A percentile compares a stretch with the other conserved stretches of the same genome.
phyloP scores from a whole-genome alignment of 2,888 invertebrate species.

The Nyleta sp. region DNA sequence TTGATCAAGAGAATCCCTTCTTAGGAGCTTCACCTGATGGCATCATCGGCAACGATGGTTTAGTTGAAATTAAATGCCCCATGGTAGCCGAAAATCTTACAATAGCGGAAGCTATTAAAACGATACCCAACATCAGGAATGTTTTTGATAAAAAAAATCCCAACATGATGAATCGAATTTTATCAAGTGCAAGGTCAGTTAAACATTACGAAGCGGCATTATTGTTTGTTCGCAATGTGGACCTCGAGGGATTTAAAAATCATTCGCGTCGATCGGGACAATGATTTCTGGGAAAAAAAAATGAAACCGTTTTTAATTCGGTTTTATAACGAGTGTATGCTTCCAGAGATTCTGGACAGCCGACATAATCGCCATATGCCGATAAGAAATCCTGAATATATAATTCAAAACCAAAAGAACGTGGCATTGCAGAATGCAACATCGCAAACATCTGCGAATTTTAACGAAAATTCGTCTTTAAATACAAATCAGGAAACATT shows the following conservation, averaged over 20 bases:
- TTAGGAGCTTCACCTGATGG: slow-evolving; percentile 64
- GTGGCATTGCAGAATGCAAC: background rate
- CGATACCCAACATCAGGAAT: background rate
- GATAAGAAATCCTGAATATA: slow-evolving; percentile 13
- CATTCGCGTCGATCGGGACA: background rate
- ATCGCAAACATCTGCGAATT: background rate
- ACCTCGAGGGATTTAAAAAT: slow-evolving; percentile 4
- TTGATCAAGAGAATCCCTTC: slow-evolving; percentile 37
- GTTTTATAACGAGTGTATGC: slow-evolving; percentile 14
- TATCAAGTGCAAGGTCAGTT: slow-evolving; percentile 23
- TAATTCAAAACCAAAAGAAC: background rate
- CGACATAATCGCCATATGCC: slow-evolving; percentile 14
- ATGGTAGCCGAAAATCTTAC: slow-evolving; percentile 8
- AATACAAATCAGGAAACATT: background rate
- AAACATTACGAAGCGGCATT: slow-evolving; percentile 6
- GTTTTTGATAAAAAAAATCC: slow-evolving; percentile 2
- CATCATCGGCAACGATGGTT: slow-evolving; percentile 48
- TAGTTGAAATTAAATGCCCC: slow-evolving; percentile 65
- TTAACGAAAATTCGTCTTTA: background rate
- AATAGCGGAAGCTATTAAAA: slow-evolving; percentile 10
- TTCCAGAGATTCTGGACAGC: slow-evolving; percentile 24
- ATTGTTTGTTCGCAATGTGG: slow-evolving; percentile 18
- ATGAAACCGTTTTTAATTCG: slow-evolving; percentile 1
- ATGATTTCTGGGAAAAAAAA: slow-evolving; percentile 13
- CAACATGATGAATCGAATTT: slow-evolving; percentile 5